Percentiles rank a stretch among this genome's conserved stretches.
Conservation (phyloP, 2,113 vertebrate genomes). For the Holacanthus passer region DNA sequence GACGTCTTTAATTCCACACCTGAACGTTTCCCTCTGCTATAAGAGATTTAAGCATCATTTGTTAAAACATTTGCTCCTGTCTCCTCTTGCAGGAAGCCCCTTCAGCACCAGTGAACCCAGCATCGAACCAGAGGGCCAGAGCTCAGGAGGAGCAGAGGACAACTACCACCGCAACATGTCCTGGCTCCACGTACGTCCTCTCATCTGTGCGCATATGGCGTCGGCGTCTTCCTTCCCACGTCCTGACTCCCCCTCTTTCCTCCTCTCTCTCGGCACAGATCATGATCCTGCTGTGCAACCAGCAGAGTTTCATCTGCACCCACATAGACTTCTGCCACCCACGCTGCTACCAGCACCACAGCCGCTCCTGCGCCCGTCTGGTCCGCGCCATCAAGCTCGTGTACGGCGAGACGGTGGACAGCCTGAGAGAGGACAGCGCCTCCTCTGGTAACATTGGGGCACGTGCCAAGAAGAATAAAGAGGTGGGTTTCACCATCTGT, state of each 20-base stretch:
- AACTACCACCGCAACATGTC: constrained; percentile 99
- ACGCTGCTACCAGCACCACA: constrained; percentile 97
- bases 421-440: constrained; percentile 87
- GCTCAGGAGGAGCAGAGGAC: constrained; percentile 90
- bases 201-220: not conserved
- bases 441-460: constrained; percentile 74
- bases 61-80: not conserved
- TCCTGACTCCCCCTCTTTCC: not conserved
- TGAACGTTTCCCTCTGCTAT: not conserved
- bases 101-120: constrained; percentile 98
- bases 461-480: constrained; percentile 94
- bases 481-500: constrained; percentile 81
- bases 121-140: constrained; percentile 95
- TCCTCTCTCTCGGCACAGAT: constrained; percentile 84
- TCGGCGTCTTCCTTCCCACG: not conserved
- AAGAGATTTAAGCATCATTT: no score
- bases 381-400: constrained; percentile 97
- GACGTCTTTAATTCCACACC: not conserved
- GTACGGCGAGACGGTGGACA: constrained; percentile 94
- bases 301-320: constrained; percentile 98
- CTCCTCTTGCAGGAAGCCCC: constrained; percentile 88
- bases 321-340: constrained; percentile 98
- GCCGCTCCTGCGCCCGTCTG: constrained; percentile 95
- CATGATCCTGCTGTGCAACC: constrained; percentile 98
- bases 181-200: constrained; percentile 94